Evolutionary conservation across 1,140 invertebrate genomes (phyloP).

Genomic region (Hetaerina americana): DNA sequence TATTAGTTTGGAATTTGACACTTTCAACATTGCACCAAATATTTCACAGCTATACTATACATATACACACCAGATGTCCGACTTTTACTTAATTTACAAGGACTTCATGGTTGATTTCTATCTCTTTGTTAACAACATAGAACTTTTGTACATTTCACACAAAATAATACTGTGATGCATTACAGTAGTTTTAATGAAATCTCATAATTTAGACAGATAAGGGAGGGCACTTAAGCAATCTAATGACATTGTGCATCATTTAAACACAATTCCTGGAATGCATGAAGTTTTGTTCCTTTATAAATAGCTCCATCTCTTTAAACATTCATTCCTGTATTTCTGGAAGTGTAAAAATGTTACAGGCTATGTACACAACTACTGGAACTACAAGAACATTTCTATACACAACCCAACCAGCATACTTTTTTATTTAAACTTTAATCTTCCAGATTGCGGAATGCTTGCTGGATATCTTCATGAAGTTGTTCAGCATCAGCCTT

Average conservation of each 20-base stretch:
- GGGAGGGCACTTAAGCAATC: too few relatives aligned
- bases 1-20: neutral
- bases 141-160: neutral
- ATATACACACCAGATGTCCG: neutral
- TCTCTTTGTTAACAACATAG: neutral
- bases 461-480: constrained; percentile 87
- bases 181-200: too few relatives aligned
- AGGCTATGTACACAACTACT: neutral
- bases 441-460: constrained; percentile 98
- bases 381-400: neutral
- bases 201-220: too few relatives aligned
- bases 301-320: too few relatives aligned
- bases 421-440: too few relatives aligned
- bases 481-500: constrained; percentile 92
- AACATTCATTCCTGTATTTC: neutral
- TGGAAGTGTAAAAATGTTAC: neutral
- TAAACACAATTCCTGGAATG: too few relatives aligned
- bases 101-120: neutral
- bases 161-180: neutral
- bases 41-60: neutral
- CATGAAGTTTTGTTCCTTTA: too few relatives aligned
- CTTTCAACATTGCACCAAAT: neutral
- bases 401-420: constrained; percentile 2
- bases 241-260: too few relatives aligned
- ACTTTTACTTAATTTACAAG: neutral